These are phyloP conservation scores for Gymnocypris eckloni DNA, from an alignment of 2,797 vertebrate genomes.

Conservation along the genomic window DNA sequence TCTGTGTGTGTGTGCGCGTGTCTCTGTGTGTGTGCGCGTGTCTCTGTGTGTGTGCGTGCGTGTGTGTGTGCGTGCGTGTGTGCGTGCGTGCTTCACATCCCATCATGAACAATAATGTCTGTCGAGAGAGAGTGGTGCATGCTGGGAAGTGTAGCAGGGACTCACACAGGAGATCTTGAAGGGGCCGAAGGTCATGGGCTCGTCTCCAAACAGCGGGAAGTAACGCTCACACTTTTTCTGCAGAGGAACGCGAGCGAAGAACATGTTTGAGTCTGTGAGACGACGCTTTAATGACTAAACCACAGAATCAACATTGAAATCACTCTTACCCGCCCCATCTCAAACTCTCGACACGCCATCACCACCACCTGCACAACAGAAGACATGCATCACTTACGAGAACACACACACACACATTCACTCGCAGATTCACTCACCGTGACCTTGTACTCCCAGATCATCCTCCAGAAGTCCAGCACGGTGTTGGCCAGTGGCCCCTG, in stretches of 20 bases:
- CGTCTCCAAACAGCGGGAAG: slow-evolving; percentile 87
- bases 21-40: too few species aligned
- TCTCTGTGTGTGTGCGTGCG: too few species aligned
- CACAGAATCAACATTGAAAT: slow-evolving; percentile 17
- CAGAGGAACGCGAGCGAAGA: slow-evolving; percentile 54
- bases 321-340: slow-evolving; percentile 96
- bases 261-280: not conserved
- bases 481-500: slow-evolving; percentile 95
- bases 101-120: too few species aligned
- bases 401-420: not conserved
- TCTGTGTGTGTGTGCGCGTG: too few species aligned
- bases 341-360: slow-evolving; percentile 98
- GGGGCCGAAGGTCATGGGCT: slow-evolving; percentile 88
- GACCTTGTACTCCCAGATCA: slow-evolving; percentile 97
- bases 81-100: too few species aligned
- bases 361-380: slow-evolving; percentile 86
- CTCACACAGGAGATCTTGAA: slow-evolving; percentile 97
- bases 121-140: slow-evolving; percentile 16
- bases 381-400: not conserved
- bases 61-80: too few species aligned
- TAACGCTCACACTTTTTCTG: slow-evolving; percentile 99
- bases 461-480: slow-evolving; percentile 98
- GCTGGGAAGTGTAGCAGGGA: slow-evolving; percentile 59
- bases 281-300: not conserved
- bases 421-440: slow-evolving; percentile 80